Evolutionary conservation across 2,113 vertebrate species (phyloP).

Genomic region (Diphyllodes magnificus): DNA sequence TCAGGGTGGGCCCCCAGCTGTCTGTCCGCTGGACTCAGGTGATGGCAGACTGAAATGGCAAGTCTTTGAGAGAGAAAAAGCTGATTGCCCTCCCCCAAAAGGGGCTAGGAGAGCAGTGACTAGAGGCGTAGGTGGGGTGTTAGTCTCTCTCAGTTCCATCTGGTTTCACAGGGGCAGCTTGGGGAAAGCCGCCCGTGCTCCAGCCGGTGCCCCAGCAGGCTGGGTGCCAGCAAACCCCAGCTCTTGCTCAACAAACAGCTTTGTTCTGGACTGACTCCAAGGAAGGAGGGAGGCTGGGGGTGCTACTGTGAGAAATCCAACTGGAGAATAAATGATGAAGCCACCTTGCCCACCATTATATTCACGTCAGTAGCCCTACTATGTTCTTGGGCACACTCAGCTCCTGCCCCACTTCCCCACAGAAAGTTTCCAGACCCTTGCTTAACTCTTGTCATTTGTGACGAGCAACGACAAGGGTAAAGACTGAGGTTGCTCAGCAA

Average conservation of each 20-base stretch:
- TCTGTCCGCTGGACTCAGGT: not conserved
- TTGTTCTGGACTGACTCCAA: not conserved
- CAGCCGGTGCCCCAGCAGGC: not conserved
- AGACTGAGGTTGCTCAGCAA: not conserved
- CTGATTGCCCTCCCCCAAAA: not conserved
- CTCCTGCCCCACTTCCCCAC: not conserved
- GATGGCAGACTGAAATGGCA: not conserved
- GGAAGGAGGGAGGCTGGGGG: rapidly evolving
- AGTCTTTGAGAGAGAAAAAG: not conserved
- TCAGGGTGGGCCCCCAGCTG: not conserved
- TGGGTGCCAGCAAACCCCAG: not conserved
- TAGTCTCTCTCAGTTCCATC: not conserved
- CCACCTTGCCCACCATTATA: not conserved
- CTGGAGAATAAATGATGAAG: not conserved
- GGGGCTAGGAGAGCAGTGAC: not conserved
- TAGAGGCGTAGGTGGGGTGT: not conserved
- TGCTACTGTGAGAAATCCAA: not conserved
- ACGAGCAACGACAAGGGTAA: not conserved
- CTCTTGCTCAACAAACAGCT: not conserved
- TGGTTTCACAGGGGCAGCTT: not conserved
- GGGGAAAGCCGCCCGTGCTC: rapidly evolving
- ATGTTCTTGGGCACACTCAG: rapidly evolving
- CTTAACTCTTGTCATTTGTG: not conserved
- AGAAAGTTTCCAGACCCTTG: not conserved
- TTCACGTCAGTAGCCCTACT: not conserved